phyloP scores from a whole-genome alignment of 2,888 invertebrate genomes.

The Amphiduros pacificus region DNA sequence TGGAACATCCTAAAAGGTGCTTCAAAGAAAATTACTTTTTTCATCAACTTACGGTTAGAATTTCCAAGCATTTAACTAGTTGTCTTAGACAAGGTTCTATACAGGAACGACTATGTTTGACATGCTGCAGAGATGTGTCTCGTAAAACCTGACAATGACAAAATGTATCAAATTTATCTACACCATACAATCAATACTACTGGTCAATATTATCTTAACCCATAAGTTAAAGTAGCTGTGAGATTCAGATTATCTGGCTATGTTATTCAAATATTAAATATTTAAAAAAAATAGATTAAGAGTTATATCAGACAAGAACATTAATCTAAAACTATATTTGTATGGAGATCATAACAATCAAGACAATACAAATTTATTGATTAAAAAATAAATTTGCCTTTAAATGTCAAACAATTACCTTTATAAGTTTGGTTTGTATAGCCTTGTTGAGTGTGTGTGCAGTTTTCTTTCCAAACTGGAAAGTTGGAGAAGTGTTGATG shows the following conservation, averaged over 20 bases:
- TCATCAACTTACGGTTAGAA: conserved; percentile 28
- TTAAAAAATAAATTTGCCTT: not conserved
- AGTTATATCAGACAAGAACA: too few relatives aligned
- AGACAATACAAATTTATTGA: not conserved
- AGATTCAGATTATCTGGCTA: too few relatives aligned
- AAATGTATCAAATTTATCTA: too few relatives aligned
- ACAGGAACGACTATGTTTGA: conserved; percentile 83
- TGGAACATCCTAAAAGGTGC: too few relatives aligned
- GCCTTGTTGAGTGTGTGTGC: conserved; percentile 70
- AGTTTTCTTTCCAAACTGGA: conserved; percentile 70
- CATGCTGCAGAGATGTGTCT: conserved; percentile 69
- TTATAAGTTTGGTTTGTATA: conserved; percentile 74
- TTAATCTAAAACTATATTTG: too few relatives aligned
- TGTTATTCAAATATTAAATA: too few relatives aligned
- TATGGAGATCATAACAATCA: too few relatives aligned
- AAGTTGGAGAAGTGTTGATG: conserved; percentile 67
- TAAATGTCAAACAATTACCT: conserved; percentile 63
- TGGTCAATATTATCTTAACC: too few relatives aligned
- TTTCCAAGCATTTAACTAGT: conserved; percentile 68
- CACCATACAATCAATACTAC: too few relatives aligned
- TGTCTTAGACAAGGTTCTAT: conserved; percentile 82
- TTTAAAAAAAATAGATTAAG: too few relatives aligned
- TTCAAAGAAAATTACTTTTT: too few relatives aligned
- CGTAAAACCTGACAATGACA: conserved; percentile 69
- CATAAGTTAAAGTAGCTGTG: too few relatives aligned